phyloP scores from a whole-genome alignment of 2,888 invertebrate genomes.

The Globia sparganii region DNA sequence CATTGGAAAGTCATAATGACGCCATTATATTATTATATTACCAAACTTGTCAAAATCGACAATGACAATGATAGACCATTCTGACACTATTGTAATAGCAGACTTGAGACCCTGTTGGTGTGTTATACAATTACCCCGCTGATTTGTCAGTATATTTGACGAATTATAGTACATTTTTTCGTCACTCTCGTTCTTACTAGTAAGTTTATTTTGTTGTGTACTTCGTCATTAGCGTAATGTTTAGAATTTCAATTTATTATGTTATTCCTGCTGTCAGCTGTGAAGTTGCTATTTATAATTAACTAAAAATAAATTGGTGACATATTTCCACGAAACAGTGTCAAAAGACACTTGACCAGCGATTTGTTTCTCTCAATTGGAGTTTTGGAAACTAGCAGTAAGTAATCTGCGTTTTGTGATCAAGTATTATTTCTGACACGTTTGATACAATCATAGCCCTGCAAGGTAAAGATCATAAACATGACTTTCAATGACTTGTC shows the following conservation, averaged over 20 bases:
- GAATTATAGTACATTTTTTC: not conserved
- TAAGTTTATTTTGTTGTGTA: not conserved
- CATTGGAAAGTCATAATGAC: too few relatives aligned
- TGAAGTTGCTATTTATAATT: not conserved
- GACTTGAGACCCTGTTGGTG: too few relatives aligned
- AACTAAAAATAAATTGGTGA: not conserved
- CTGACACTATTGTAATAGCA: too few relatives aligned
- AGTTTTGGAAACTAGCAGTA: not conserved
- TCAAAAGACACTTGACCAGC: not conserved
- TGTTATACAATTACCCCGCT: too few relatives aligned
- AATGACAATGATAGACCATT: too few relatives aligned
- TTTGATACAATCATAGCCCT: not conserved
- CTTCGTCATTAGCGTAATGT: not conserved
- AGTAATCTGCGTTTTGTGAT: not conserved
- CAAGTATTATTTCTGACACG: not conserved
- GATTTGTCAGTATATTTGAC: not conserved
- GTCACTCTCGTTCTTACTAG: not conserved
- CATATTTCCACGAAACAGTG: not conserved
- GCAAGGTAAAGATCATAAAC: not conserved
- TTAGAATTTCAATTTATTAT: not conserved
- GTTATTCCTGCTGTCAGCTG: not conserved
- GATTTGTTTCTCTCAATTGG: not conserved
- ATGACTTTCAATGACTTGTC: not conserved
- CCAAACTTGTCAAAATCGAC: too few relatives aligned
- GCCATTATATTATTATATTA: too few relatives aligned